Evolutionary conservation across 2,113 vertebrate genomes (phyloP).

Genomic region (Gorsachius goisagi): DNA sequence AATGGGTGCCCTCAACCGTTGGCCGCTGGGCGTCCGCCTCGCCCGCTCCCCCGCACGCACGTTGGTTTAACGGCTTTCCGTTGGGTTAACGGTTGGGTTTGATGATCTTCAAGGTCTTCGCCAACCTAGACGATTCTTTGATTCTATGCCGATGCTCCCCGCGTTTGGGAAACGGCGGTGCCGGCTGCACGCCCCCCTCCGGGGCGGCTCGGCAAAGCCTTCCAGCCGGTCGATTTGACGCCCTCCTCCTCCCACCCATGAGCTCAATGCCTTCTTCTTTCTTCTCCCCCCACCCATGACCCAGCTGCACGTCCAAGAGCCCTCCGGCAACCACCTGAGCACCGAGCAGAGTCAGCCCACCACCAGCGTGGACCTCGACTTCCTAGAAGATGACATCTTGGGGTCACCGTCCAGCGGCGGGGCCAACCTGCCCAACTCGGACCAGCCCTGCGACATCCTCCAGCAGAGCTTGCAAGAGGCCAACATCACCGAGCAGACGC

Average conservation of each 20-base stretch:
- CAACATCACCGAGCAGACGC: slow-evolving; percentile 96
- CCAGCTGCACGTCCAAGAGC: slow-evolving; percentile 88
- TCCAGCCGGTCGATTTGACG: neutral
- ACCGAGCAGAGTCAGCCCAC: slow-evolving; percentile 74
- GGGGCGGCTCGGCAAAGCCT: neutral
- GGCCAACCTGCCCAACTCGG: slow-evolving; percentile 68
- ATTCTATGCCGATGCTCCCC: neutral
- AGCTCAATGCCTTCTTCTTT: neutral
- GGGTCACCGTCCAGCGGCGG: slow-evolving; percentile 77
- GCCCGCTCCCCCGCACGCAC: neutral
- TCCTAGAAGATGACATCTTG: slow-evolving; percentile 94
- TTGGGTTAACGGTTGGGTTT: no score
- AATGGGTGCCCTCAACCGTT: no score
- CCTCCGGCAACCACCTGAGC: slow-evolving; percentile 85
- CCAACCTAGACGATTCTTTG: no score
- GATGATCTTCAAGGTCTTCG: no score
- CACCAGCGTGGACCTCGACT: slow-evolving; percentile 94
- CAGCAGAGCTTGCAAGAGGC: slow-evolving; percentile 97
- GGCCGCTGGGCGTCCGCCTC: neutral
- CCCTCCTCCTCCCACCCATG: neutral
- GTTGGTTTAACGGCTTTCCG: no score
- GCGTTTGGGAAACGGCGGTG: neutral
- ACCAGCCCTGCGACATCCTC: slow-evolving; percentile 94
- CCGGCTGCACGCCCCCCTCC: neutral
- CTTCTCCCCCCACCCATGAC: neutral